phyloP scores from a whole-genome alignment of 2,888 invertebrate genomes.

The Geotrupes spiniger region DNA sequence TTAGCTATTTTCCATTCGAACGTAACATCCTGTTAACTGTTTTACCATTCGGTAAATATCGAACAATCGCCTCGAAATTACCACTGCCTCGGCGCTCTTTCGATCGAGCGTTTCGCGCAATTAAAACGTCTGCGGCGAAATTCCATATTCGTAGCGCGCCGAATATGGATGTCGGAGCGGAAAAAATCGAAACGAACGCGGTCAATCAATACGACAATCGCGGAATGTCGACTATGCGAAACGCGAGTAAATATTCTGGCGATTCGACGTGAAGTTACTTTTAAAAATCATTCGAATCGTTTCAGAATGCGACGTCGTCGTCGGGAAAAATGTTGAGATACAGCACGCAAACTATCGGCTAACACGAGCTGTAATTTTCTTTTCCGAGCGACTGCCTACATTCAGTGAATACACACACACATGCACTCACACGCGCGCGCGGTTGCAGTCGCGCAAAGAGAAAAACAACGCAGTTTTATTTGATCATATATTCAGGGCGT shows the following conservation, averaged over 20 bases:
- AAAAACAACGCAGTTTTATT: too few relatives aligned
- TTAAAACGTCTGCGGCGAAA: background rate
- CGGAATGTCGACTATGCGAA: conserved; percentile 3
- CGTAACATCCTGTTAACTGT: too few relatives aligned
- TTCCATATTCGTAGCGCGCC: background rate
- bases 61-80: background rate
- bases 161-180: background rate
- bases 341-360: conserved; percentile 24
- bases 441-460: too few relatives aligned
- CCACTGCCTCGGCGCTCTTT: background rate
- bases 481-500: too few relatives aligned
- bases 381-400: background rate
- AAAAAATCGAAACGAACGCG: background rate
- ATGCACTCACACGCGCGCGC: too few relatives aligned
- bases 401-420: too few relatives aligned
- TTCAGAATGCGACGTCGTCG: background rate
- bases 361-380: conserved; percentile 9
- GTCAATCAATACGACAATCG: background rate
- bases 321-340: too few relatives aligned
- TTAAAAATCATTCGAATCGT: background rate
- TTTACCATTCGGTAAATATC: too few relatives aligned
- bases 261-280: background rate
- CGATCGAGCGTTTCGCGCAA: background rate
- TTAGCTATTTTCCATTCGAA: too few relatives aligned
- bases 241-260: background rate